phyloP scores from a whole-genome alignment of 2,888 invertebrate species.

The Neoitamus cyanurus region DNA sequence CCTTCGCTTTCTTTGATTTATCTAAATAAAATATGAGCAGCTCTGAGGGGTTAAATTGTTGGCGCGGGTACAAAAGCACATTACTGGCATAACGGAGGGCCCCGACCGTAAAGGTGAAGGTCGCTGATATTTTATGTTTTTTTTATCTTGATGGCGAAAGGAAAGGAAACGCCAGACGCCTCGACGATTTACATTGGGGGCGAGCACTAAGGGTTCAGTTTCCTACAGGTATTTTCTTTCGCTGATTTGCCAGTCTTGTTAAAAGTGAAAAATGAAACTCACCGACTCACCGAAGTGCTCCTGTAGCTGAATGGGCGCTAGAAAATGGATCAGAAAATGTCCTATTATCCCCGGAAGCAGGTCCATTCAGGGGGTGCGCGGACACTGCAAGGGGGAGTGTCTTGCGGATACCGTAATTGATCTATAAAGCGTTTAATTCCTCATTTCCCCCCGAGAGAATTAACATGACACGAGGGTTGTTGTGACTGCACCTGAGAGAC shows the following conservation, averaged over 20 bases:
- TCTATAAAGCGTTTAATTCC: neutral
- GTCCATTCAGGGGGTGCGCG: neutral
- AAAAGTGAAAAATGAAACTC: neutral
- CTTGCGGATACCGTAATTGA: neutral
- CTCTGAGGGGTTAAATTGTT: neutral
- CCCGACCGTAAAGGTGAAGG: neutral
- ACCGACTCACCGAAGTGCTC: neutral
- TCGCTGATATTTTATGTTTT: neutral
- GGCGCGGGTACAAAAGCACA: neutral
- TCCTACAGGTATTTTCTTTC: neutral
- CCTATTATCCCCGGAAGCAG: neutral
- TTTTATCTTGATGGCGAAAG: neutral
- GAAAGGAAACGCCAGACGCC: neutral
- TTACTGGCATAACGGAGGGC: neutral
- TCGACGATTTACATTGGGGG: neutral
- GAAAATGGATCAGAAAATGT: neutral
- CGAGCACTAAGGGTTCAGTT: neutral
- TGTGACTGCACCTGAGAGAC: neutral
- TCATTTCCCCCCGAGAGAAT: neutral
- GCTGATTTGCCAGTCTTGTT: conserved; percentile 1
- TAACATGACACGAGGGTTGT: neutral
- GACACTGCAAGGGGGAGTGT: neutral
- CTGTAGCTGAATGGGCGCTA: neutral
- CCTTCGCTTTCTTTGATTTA: neutral
- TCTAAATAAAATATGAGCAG: neutral